Conservation (phyloP, 2,113 vertebrate genomes). For the Siniperca knerii region DNA sequence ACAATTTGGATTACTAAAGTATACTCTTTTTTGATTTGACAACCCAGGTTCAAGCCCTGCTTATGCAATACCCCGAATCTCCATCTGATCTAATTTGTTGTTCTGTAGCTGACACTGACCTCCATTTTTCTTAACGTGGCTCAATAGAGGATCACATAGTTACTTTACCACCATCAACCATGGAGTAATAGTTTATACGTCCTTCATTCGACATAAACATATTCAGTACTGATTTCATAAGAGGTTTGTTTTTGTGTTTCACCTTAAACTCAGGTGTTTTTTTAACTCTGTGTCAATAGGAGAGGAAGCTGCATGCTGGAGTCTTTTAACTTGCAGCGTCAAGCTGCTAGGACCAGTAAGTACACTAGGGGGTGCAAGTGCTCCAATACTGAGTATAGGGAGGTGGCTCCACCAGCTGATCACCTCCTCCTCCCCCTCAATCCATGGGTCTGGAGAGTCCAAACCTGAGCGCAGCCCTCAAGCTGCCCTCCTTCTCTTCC, state of each 20-base stretch:
- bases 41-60: not conserved
- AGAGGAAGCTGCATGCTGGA: not conserved
- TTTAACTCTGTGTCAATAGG: not conserved
- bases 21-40: not conserved
- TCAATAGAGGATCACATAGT: not conserved
- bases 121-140: not conserved
- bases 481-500: not conserved
- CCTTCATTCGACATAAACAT: not conserved
- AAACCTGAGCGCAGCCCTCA: constrained; percentile 20
- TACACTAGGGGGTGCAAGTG: constrained; percentile 74
- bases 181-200: not conserved
- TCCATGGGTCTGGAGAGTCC: constrained; percentile 36
- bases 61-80: not conserved
- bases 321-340: not conserved
- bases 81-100: not conserved
- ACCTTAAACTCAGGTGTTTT: not conserved
- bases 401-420: constrained; percentile 30
- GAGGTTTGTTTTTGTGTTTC: not conserved
- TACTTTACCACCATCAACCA: not conserved
- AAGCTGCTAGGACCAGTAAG: constrained; percentile 14
- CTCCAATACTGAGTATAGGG: constrained; percentile 43
- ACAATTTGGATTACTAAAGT: not conserved
- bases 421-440: constrained; percentile 1
- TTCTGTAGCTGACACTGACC: not conserved
- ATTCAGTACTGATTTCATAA: not conserved